These are phyloP conservation scores for Coccyzus lansbergi DNA, from an alignment of 2,797 vertebrate species.

Conservation along the genomic window DNA sequence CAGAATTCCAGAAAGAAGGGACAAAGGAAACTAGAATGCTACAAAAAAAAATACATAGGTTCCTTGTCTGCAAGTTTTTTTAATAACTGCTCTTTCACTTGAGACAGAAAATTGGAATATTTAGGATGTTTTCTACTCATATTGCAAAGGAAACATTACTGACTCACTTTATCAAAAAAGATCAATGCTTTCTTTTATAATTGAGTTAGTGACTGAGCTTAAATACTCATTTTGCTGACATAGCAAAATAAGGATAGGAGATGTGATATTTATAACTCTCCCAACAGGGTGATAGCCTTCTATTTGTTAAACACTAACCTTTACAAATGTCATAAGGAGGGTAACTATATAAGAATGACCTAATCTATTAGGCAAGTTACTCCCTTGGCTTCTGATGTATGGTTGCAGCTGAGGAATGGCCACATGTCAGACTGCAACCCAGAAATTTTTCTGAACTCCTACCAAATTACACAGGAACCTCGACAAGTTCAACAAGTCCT, in stretches of 20 bases:
- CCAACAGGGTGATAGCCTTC: background rate
- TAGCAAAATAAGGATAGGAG: background rate
- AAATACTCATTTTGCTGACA: background rate
- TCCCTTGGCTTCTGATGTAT: background rate
- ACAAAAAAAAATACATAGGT: background rate
- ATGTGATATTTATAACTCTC: background rate
- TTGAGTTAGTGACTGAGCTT: background rate
- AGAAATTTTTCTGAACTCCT: background rate
- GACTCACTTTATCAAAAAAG: background rate
- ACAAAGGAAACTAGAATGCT: background rate
- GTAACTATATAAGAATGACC: background rate
- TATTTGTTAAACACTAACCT: background rate
- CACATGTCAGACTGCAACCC: background rate
- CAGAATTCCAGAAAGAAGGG: background rate
- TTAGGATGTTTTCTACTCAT: background rate
- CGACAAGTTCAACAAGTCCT: background rate
- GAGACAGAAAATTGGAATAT: conserved; percentile 1
- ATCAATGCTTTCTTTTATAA: background rate
- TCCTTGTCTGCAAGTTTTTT: background rate
- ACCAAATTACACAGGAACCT: background rate
- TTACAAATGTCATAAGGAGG: background rate
- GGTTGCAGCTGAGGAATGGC: background rate
- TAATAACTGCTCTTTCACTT: background rate
- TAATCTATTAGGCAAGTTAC: background rate
- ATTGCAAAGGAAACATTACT: background rate